Evolutionary conservation across 35 echinoderm and acorn worm genomes (phyloP).

Genomic region (Stichopus chloronotus): DNA sequence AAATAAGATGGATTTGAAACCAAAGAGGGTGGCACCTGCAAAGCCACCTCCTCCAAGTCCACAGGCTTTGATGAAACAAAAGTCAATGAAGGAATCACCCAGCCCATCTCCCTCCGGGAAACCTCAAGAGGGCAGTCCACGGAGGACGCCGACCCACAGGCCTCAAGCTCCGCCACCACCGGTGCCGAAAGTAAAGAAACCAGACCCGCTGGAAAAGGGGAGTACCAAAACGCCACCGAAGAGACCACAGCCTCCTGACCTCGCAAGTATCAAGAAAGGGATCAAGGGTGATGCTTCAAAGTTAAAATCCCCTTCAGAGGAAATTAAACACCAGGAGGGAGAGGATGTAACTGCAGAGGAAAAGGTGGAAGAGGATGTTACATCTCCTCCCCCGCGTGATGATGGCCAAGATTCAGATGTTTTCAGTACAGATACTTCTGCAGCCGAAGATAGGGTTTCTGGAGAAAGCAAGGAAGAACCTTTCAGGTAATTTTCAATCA

Average conservation of each 20-base stretch:
- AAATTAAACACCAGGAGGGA: not conserved
- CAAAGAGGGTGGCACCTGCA: slow-evolving; percentile 16
- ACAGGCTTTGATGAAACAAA: not conserved
- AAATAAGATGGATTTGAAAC: not conserved
- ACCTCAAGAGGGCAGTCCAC: not conserved
- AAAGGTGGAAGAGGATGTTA: not conserved
- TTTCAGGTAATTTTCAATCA: not conserved
- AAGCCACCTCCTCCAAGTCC: slow-evolving; percentile 14
- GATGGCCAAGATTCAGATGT: slow-evolving; percentile 14
- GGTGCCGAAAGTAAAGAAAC: not conserved
- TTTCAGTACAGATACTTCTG: not conserved
- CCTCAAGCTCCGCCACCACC: not conserved
- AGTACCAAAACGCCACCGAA: slow-evolving; percentile 6
- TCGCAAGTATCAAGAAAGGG: not conserved
- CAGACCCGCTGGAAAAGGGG: not conserved
- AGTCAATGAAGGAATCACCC: not conserved
- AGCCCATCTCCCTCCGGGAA: not conserved
- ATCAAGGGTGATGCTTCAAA: not conserved
- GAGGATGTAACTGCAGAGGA: not conserved
- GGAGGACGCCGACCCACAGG: not conserved
- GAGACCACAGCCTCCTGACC: not conserved
- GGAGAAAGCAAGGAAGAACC: not conserved
- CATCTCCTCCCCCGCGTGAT: not conserved
- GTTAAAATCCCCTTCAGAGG: not conserved
- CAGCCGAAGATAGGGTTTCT: not conserved